Evolutionary conservation across 2,113 vertebrate species (phyloP).

Genomic region (Nothobranchius kuhntae): DNA sequence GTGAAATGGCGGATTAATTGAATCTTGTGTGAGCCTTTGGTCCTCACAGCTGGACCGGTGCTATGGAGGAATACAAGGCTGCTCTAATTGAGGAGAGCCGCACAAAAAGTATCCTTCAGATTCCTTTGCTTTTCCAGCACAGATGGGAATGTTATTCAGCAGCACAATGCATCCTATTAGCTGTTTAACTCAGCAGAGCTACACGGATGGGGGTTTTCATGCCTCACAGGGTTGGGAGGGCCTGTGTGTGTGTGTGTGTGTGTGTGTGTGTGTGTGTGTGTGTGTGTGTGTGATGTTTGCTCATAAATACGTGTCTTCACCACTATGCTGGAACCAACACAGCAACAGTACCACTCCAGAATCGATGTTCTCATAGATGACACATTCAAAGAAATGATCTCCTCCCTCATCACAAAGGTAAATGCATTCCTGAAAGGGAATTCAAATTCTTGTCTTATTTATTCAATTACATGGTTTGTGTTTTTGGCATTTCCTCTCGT

Average conservation of each 20-base stretch:
- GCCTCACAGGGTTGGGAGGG: conserved; percentile 29
- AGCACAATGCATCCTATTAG: conserved; percentile 92
- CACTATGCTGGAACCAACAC: conserved; percentile 18
- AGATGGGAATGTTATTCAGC: conserved; percentile 89
- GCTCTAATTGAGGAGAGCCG: conserved; percentile 89
- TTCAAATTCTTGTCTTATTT: neutral
- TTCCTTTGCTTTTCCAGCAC: conserved; percentile 89
- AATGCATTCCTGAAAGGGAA: neutral
- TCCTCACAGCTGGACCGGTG: conserved; percentile 85
- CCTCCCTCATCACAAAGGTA: conserved; percentile 94
- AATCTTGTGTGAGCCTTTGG: conserved; percentile 92
- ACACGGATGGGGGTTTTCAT: conserved; percentile 87
- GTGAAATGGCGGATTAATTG: conserved; percentile 97
- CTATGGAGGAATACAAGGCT: conserved; percentile 89
- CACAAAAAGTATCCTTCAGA: conserved; percentile 98
- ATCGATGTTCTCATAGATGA: conserved; percentile 96
- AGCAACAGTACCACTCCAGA: conserved; percentile 99
- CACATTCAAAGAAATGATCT: conserved; percentile 92
- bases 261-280: conserved; percentile 10
- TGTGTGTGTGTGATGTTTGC: neutral
- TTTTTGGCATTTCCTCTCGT: neutral
- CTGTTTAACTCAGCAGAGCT: conserved; percentile 91
- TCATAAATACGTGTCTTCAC: too few relatives aligned
- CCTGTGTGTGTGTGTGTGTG: conserved; percentile 13
- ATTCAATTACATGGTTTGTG: neutral